These are phyloP conservation scores for Lathronympha strigana DNA, from an alignment of 2,888 invertebrate genomes.

Conservation along the genomic window DNA sequence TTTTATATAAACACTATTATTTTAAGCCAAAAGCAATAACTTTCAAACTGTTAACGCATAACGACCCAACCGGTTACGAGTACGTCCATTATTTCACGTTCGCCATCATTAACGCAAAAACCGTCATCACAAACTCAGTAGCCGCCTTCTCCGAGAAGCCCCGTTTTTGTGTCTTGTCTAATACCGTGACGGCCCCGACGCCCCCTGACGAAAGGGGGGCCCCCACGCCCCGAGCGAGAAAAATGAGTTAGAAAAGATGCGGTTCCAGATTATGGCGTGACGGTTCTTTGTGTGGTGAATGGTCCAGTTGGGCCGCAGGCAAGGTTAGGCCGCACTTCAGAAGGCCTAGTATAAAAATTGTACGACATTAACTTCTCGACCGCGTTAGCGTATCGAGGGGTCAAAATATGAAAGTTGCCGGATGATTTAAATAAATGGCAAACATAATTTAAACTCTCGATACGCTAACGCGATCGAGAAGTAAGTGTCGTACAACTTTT, in stretches of 20 bases:
- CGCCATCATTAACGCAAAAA: conserved; percentile 57
- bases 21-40: not conserved
- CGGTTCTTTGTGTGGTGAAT: conserved; percentile 77
- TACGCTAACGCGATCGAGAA: too few species aligned
- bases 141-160: conserved; percentile 74
- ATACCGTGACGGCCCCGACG: conserved; percentile 82
- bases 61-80: too few species aligned
- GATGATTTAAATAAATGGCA: too few species aligned
- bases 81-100: conserved; percentile 42
- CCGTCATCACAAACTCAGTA: conserved; percentile 74
- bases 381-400: too few species aligned
- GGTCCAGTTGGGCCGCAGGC: too few species aligned
- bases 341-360: too few species aligned
- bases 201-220: conserved; percentile 69
- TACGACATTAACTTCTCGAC: too few species aligned
- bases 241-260: conserved; percentile 85
- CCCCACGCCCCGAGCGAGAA: conserved; percentile 75
- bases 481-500: too few species aligned
- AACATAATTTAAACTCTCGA: too few species aligned
- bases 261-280: conserved; percentile 80
- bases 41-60: not conserved
- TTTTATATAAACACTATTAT: not conserved
- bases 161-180: conserved; percentile 84
- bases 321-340: too few species aligned
- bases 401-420: too few species aligned